Conservation (phyloP, 2,113 vertebrate genomes). For the Cavia porcellus region DNA sequence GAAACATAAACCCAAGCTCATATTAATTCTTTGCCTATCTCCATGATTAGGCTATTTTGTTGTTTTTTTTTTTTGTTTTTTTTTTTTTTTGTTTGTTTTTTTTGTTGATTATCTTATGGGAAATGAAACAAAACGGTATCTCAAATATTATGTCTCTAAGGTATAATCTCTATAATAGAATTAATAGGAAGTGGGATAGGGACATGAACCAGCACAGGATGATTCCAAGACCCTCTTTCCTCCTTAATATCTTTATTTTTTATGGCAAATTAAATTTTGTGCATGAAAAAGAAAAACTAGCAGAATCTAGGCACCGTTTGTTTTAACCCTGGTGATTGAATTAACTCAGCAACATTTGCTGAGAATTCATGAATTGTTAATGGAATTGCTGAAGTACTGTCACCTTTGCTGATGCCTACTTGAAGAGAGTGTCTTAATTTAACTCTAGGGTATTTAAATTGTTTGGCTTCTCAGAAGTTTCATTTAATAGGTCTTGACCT, state of each 20-base stretch:
- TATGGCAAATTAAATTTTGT: constrained; percentile 61
- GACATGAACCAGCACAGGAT: neutral
- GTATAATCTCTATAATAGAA: constrained; percentile 22
- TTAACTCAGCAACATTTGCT: constrained; percentile 74
- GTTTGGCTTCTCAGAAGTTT: constrained; percentile 66
- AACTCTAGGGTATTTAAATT: constrained; percentile 62
- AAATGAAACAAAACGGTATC: neutral
- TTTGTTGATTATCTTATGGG: neutral
- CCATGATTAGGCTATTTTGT: neutral
- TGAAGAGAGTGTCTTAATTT: constrained; percentile 70
- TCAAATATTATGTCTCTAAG: neutral
- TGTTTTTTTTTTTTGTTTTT: too few species aligned
- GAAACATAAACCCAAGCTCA: neutral
- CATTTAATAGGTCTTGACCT: constrained; percentile 68
- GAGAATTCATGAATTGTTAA: constrained; percentile 77
- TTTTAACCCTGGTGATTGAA: constrained; percentile 67
- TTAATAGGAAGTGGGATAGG: constrained; percentile 31
- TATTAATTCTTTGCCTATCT: neutral
- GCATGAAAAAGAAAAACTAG: constrained; percentile 62
- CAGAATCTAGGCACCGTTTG: constrained; percentile 68
- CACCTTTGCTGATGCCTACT: constrained; percentile 68
- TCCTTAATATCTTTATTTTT: constrained; percentile 51
- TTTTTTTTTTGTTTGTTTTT: too few species aligned
- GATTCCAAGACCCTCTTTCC: constrained; percentile 58
- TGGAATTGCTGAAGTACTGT: constrained; percentile 49